phyloP scores from a whole-genome alignment of 2,888 invertebrate species.

The Zelleria hepariella region DNA sequence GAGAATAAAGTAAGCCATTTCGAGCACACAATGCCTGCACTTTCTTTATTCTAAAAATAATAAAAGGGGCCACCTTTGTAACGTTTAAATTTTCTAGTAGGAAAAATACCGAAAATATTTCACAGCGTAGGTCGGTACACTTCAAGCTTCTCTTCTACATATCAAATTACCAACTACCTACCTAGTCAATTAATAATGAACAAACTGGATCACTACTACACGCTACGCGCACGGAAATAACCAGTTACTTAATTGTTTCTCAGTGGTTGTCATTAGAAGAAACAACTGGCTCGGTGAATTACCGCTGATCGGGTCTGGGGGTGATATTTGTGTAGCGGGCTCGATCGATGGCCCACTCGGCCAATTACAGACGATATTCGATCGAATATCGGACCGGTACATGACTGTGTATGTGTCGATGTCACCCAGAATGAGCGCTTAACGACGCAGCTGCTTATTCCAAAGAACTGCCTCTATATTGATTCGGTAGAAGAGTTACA shows the following conservation, averaged over 20 bases:
- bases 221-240: conserved; percentile 15
- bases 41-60: conserved; percentile 4
- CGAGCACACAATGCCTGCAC: conserved; percentile 11
- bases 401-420: conserved; percentile 14
- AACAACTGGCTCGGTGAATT: conserved; percentile 65
- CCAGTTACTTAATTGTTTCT: conserved; percentile 44
- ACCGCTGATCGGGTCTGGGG: conserved; percentile 51
- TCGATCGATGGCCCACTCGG: conserved; percentile 57
- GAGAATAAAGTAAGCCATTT: conserved; percentile 28
- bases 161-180: no score
- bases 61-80: background rate
- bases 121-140: background rate
- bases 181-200: background rate
- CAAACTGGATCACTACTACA: background rate
- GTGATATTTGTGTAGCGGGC: conserved; percentile 57
- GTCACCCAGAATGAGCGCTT: background rate
- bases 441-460: background rate
- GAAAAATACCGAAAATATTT: background rate
- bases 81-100: background rate
- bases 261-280: conserved; percentile 52
- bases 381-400: conserved; percentile 57
- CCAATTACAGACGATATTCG: conserved; percentile 60
- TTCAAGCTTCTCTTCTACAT: no score
- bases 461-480: background rate
- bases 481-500: background rate